phyloP scores from a whole-genome alignment of 1,140 invertebrate species.

The Atta cephalotes region DNA sequence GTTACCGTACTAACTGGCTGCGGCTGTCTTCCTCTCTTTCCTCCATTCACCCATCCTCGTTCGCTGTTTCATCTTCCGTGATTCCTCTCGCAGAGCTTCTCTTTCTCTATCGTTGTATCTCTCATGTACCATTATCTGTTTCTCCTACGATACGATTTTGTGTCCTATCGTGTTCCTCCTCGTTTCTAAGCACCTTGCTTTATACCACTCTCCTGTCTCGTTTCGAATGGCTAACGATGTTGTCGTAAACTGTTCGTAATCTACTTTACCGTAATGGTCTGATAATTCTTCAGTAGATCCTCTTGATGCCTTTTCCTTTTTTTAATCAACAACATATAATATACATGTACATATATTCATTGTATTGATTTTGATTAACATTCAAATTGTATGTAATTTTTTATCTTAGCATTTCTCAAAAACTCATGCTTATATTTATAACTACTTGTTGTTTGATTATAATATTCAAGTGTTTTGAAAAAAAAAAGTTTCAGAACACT shows the following conservation, averaged over 20 bases:
- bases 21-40: constrained; percentile 51
- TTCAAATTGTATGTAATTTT: background rate
- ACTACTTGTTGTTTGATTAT: background rate
- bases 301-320: background rate
- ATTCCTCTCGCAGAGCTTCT: constrained; percentile 28
- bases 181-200: constrained; percentile 23
- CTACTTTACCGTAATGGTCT: background rate
- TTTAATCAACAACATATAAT: background rate
- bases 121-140: constrained; percentile 44
- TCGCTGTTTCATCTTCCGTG: constrained; percentile 51
- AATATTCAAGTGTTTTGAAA: constrained; percentile 26
- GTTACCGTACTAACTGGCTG: constrained; percentile 80
- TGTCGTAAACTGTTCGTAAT: constrained; percentile 19
- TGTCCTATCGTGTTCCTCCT: constrained; percentile 20
- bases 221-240: constrained; percentile 13
- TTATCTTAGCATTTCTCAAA: background rate
- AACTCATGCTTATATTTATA: too few relatives aligned
- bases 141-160: constrained; percentile 41
- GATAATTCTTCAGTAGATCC: background rate
- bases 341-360: background rate
- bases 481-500: constrained; percentile 9
- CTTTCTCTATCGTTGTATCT: constrained; percentile 22
- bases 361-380: background rate
- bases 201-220: constrained; percentile 4
- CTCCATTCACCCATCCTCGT: background rate